These are phyloP conservation scores for Vombatus ursinus DNA, from an alignment of 2,113 vertebrate genomes.

Conservation along the genomic window DNA sequence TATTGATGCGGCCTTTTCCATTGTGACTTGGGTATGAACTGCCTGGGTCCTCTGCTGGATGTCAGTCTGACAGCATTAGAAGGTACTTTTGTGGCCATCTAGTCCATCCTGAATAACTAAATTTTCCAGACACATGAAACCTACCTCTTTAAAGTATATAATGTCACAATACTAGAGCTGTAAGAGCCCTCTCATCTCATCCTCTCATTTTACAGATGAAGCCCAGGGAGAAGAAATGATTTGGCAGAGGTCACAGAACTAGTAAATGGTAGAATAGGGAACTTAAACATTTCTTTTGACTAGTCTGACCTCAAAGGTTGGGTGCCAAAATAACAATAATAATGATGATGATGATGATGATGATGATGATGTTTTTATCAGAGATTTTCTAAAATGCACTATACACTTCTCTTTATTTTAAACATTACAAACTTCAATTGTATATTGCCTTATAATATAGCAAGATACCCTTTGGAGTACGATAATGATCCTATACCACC, in stretches of 20 bases:
- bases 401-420: neutral
- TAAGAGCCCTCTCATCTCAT: neutral
- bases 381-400: neutral
- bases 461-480: neutral
- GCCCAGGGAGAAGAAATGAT: neutral
- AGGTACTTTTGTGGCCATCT: neutral
- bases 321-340: neutral
- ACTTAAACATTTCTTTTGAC: neutral
- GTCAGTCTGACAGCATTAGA: neutral
- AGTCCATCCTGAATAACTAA: neutral
- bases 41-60: too few relatives aligned
- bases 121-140: neutral
- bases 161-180: neutral
- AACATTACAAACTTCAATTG: constrained; percentile 13
- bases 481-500: neutral
- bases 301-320: neutral
- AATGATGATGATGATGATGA: neutral
- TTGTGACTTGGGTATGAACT: too few relatives aligned
- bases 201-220: neutral
- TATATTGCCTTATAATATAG: neutral
- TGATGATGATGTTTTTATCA: too few relatives aligned
- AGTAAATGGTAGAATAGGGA: neutral
- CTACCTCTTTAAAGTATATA: neutral
- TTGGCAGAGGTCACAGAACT: neutral
- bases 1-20: too few relatives aligned